Conservation (phyloP, 2,797 vertebrate genomes). For the Monodelphis domestica region DNA sequence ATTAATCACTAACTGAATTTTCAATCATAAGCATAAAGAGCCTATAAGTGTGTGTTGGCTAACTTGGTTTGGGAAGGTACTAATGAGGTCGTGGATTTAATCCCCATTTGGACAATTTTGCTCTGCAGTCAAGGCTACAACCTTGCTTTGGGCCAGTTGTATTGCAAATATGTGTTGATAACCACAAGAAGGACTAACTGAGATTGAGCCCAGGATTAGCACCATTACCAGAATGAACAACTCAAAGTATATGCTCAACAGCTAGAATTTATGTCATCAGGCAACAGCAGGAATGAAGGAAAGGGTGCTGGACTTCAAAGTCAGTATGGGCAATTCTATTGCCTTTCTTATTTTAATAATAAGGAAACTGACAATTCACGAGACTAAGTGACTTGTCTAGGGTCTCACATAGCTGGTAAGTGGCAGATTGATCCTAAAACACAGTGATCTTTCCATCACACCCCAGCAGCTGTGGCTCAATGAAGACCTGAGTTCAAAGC, state of each 20-base stretch:
- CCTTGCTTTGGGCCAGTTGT: neutral
- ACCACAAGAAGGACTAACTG: neutral
- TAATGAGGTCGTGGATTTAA: slow-evolving; percentile 45
- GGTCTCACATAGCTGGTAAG: neutral
- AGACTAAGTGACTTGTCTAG: neutral
- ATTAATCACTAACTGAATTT: slow-evolving; percentile 51
- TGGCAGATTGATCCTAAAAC: neutral
- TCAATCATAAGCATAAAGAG: slow-evolving; percentile 51
- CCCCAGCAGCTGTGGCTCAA: too few species aligned
- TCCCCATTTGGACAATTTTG: slow-evolving; percentile 29
- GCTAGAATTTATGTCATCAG: neutral
- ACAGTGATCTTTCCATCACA: neutral
- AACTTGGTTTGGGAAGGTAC: slow-evolving; percentile 28
- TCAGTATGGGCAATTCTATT: neutral
- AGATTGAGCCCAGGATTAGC: neutral
- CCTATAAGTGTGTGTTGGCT: slow-evolving; percentile 59
- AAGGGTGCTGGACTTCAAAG: neutral
- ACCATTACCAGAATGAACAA: neutral
- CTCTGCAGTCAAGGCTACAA: neutral
- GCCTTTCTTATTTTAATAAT: neutral
- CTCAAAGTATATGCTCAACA: neutral
- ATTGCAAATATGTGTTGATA: neutral
- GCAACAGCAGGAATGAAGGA: neutral
- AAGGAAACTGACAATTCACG: neutral
- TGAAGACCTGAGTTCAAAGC: too few species aligned